Percentiles rank a stretch among this genome's conserved stretches.
These are phyloP conservation scores for Anser brachyrhynchus DNA, from an alignment of 2,113 vertebrate genomes.

Conservation along the genomic window DNA sequence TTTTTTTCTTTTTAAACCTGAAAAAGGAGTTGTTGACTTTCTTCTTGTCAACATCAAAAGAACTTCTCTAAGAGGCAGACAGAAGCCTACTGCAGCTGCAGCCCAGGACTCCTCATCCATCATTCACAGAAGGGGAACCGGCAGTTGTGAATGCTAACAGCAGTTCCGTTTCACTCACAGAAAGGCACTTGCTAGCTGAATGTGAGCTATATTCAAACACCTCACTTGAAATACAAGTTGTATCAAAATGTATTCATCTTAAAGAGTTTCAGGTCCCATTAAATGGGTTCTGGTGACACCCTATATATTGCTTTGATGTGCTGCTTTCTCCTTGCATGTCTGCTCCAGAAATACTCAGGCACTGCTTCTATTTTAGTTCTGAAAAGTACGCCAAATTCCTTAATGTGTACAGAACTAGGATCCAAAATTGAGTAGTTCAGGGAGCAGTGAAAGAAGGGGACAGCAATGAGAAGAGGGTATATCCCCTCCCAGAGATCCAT, in stretches of 20 bases:
- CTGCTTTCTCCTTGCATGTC: neutral
- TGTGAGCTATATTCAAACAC: neutral
- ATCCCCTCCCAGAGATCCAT: neutral
- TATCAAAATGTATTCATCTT: neutral
- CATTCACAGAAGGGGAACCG: neutral
- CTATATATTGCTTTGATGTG: neutral
- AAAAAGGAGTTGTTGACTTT: conserved; percentile 3
- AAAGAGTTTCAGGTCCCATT: neutral
- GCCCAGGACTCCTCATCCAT: neutral
- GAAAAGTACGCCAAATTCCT: neutral
- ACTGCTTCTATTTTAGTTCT: neutral
- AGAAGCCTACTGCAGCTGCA: neutral
- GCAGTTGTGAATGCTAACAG: neutral
- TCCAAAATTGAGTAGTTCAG: neutral
- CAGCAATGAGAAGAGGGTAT: neutral
- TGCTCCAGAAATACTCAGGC: neutral
- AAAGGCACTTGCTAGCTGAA: neutral
- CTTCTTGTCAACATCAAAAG: conserved; percentile 26
- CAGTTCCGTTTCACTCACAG: neutral
- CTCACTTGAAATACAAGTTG: neutral
- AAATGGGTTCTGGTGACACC: neutral
- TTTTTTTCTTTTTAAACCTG: neutral
- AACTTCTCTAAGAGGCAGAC: neutral
- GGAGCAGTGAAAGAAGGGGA: neutral
- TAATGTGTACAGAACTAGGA: neutral